These are phyloP conservation scores for Zaprionus africanus DNA, from an alignment of 1,140 invertebrate genomes.

Conservation along the genomic window DNA sequence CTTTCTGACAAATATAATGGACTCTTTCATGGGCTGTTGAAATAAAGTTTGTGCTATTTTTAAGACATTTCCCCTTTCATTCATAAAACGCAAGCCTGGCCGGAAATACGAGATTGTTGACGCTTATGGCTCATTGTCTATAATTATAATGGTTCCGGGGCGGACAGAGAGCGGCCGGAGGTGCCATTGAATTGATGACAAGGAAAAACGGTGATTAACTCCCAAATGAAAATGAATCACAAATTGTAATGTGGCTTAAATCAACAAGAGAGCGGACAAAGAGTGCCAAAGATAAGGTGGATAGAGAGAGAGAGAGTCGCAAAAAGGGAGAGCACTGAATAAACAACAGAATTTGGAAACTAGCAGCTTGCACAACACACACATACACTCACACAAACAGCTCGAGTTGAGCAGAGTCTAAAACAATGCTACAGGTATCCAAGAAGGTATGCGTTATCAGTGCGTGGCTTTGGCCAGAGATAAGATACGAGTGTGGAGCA, in stretches of 20 bases:
- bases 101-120: conserved; percentile 61
- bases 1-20: background rate
- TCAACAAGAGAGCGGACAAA: conserved; percentile 46
- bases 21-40: conserved; percentile 52
- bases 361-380: conserved; percentile 59
- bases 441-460: conserved; percentile 68
- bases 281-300: conserved; percentile 22
- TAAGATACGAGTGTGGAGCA: conserved; percentile 62
- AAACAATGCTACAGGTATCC: conserved; percentile 23
- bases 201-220: conserved; percentile 67
- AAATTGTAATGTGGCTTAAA: conserved; percentile 48
- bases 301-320: conserved; percentile 1
- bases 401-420: background rate
- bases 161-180: conserved; percentile 11
- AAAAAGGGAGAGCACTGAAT: conserved; percentile 26
- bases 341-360: conserved; percentile 65
- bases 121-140: conserved; percentile 71
- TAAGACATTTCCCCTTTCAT: conserved; percentile 34
- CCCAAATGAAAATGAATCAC: conserved; percentile 74
- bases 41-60: conserved; percentile 46
- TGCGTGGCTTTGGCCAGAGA: conserved; percentile 61
- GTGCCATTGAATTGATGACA: conserved; percentile 41
- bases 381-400: background rate
- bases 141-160: conserved; percentile 59
- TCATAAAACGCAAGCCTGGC: conserved; percentile 61